phyloP scores from a whole-genome alignment of 2,113 vertebrate species.

The Syngnathus typhle region DNA sequence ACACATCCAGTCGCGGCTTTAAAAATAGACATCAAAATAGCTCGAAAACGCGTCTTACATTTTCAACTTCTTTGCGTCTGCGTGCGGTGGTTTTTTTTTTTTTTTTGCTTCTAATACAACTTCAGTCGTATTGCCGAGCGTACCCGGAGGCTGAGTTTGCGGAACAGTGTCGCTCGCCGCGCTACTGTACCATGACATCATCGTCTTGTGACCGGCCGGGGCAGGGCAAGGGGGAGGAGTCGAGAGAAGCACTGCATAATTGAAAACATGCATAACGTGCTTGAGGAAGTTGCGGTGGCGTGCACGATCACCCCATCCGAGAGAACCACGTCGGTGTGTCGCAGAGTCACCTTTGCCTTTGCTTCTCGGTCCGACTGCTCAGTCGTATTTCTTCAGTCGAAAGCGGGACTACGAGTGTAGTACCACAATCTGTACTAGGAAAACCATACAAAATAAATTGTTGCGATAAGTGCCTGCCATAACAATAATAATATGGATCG shows the following conservation, averaged over 20 bases:
- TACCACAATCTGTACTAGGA: too few species aligned
- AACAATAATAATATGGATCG: too few species aligned
- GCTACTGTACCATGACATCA: conserved; percentile 60
- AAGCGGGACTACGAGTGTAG: too few species aligned
- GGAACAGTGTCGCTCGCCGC: conserved; percentile 52
- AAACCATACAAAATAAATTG: too few species aligned
- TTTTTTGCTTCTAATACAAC: background rate
- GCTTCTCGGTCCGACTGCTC: too few species aligned
- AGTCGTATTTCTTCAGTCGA: too few species aligned
- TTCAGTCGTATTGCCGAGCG: conserved; percentile 19
- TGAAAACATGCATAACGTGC: conserved; percentile 46
- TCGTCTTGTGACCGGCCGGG: conserved; percentile 68
- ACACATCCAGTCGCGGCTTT: conserved; percentile 23
- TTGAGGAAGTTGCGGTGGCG: conserved; percentile 21
- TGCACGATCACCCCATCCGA: conserved; percentile 3
- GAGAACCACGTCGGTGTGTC: too few species aligned
- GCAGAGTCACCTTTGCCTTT: too few species aligned
- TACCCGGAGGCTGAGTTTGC: conserved; percentile 1
- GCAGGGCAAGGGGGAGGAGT: conserved; percentile 61
- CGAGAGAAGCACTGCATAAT: conserved; percentile 55
- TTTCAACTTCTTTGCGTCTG: background rate
- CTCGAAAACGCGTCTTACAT: background rate
- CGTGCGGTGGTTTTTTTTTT: background rate
- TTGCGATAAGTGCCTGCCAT: too few species aligned
- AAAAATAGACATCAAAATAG: conserved; percentile 14